These are phyloP conservation scores for Myathropa florea DNA, from an alignment of 2,888 invertebrate genomes.

Conservation along the genomic window DNA sequence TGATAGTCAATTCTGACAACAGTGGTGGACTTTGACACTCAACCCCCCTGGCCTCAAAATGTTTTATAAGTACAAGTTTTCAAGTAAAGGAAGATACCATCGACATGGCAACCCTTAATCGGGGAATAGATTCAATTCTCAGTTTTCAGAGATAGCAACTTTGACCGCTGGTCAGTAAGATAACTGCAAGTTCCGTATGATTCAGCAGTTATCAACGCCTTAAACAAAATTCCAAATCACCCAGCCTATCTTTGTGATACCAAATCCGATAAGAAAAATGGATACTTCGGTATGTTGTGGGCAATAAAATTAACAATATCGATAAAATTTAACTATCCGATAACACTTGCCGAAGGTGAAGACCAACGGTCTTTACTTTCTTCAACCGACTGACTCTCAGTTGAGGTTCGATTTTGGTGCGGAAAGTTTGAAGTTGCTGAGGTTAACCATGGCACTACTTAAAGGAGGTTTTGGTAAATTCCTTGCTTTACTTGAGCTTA, in stretches of 20 bases:
- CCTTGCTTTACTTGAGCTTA: not conserved
- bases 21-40: too few species aligned
- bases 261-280: conserved; percentile 6
- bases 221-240: not conserved
- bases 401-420: conserved; percentile 1
- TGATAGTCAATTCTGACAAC: too few species aligned
- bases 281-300: conserved; percentile 14
- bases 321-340: conserved; percentile 40
- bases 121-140: not conserved
- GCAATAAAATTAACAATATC: conserved; percentile 22
- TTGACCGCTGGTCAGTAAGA: not conserved
- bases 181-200: not conserved
- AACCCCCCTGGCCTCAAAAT: too few species aligned
- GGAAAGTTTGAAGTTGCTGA: not conserved
- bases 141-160: not conserved
- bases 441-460: not conserved
- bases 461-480: not conserved
- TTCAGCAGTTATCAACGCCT: not conserved
- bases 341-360: not conserved
- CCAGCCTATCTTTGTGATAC: conserved; percentile 2
- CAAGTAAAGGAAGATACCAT: not conserved
- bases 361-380: not conserved
- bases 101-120: not conserved
- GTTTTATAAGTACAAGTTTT: too few species aligned
- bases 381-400: not conserved